Percentiles rank a stretch among this genome's conserved stretches.
Evolutionary conservation across 2,113 vertebrate genomes (phyloP).

Genomic region (Trogon surrucura): DNA sequence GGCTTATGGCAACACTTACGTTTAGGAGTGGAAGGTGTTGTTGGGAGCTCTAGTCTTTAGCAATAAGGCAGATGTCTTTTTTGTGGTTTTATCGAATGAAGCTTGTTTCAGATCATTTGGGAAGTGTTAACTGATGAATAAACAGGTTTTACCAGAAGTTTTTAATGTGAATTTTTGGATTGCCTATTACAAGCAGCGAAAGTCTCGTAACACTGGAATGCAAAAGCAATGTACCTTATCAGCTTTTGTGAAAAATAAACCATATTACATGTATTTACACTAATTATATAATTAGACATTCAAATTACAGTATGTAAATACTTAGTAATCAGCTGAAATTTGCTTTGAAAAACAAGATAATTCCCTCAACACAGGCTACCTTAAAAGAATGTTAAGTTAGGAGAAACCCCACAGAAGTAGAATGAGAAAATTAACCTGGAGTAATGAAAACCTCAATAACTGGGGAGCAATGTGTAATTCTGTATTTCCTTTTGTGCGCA

Average conservation of each 20-base stretch:
- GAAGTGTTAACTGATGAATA: not conserved
- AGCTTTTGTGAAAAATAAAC: conserved; percentile 76
- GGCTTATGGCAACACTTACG: not conserved
- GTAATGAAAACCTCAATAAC: conserved; percentile 65
- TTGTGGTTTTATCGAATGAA: not conserved
- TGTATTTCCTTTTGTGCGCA: conserved; percentile 37
- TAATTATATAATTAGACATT: conserved; percentile 84
- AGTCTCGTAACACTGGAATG: conserved; percentile 37
- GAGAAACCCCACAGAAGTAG: conserved; percentile 72
- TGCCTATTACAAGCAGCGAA: conserved; percentile 6
- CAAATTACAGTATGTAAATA: conserved; percentile 85
- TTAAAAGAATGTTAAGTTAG: conserved; percentile 84
- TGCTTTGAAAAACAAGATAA: conserved; percentile 86
- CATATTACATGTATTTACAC: conserved; percentile 85
- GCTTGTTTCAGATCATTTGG: not conserved
- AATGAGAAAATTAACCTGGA: conserved; percentile 77
- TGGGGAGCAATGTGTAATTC: conserved; percentile 35
- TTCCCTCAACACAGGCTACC: conserved; percentile 82
- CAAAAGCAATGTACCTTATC: conserved; percentile 69
- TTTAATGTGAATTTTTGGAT: conserved; percentile 2
- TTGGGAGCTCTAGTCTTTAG: not conserved
- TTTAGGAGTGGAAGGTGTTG: not conserved
- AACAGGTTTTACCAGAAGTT: not conserved
- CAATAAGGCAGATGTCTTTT: not conserved
- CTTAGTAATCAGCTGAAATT: conserved; percentile 86